phyloP scores from a whole-genome alignment of 2,797 vertebrate species.

The Poecilia picta region DNA sequence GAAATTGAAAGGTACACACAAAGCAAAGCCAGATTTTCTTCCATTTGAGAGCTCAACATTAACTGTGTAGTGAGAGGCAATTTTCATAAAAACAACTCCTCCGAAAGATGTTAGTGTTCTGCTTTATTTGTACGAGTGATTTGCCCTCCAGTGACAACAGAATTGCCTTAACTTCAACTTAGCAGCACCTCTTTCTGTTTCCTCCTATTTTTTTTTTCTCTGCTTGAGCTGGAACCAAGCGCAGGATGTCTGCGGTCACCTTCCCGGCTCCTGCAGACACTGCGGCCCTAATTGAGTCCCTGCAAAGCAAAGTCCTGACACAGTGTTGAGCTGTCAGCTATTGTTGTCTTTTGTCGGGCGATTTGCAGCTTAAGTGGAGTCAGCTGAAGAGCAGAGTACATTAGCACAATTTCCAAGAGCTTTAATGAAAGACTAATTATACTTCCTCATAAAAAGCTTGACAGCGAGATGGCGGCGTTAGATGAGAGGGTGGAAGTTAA shows the following conservation, averaged over 20 bases:
- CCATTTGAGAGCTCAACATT: neutral
- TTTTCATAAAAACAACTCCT: neutral
- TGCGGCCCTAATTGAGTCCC: slow-evolving; percentile 57
- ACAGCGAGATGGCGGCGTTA: slow-evolving; percentile 44
- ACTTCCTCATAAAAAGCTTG: slow-evolving; percentile 58
- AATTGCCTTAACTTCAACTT: slow-evolving; percentile 27
- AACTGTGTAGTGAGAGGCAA: neutral
- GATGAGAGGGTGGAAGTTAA: slow-evolving; percentile 36
- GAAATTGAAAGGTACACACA: neutral
- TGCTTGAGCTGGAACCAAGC: slow-evolving; percentile 3
- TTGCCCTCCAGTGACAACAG: neutral
- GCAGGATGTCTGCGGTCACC: slow-evolving; percentile 13
- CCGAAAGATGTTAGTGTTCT: neutral
- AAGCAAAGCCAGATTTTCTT: neutral
- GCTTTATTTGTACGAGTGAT: neutral
- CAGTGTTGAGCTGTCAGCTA: slow-evolving; percentile 47
- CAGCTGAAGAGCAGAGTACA: slow-evolving; percentile 70
- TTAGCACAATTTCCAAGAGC: slow-evolving; percentile 73
- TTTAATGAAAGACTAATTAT: slow-evolving; percentile 80
- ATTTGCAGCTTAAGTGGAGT: slow-evolving; percentile 76
- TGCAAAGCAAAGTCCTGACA: slow-evolving; percentile 66
- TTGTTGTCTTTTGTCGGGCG: slow-evolving; percentile 47
- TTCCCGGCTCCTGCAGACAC: slow-evolving; percentile 23
- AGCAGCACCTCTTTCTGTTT: slow-evolving; percentile 11
- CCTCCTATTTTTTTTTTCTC: slow-evolving; percentile 4